Base-by-base conservation (phyloP, 2,113 vertebrate genomes). In the Hylia prasina region DNA sequence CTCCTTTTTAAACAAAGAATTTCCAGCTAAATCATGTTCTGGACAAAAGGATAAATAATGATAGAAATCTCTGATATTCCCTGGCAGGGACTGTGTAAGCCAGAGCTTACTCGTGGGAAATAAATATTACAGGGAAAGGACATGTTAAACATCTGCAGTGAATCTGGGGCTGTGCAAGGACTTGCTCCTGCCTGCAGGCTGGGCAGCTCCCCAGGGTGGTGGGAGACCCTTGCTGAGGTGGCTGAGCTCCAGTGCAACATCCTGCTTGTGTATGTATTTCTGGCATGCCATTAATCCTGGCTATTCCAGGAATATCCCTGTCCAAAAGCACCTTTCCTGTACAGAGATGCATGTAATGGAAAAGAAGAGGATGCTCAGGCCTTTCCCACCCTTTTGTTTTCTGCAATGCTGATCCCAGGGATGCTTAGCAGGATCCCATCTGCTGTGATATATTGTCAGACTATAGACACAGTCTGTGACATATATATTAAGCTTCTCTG, bases 391-490 rank as follows among this genome's bases (percentile, higher is more conserved):
- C 33, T 53, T 68, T 80, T 89, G 65, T 77, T 58, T 87, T 51
- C 70, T 63, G 60, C 21, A 47, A 0, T 71, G 76, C 66, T 42
- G 82, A 78, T 94, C 82, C 79, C 53, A 61, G 33, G 82, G 75
- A 80, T 81, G 50, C 82, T 90, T 90, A 90, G 82, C 92, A 87
- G 81, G 87, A 83, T 94, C 77, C 93, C 87, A 92, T 89, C 95
- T 94, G 94, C 93, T 86, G 79, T 86, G 93, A 69, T 70, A 72
- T 0, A 56, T 78, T 44, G 90, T 89, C 76, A 95, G 92, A 90
- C 94, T 95, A 87, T 25, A 95, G 95, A 5, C 65, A 82, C 87
- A 76, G 73, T 7, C 69, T 89, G 96, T 75, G 69, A 75, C 57
- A 13, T 15, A 66, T 28, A 87, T 87, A 76, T 89, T 50, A 63